phyloP scores from a whole-genome alignment of 2,113 vertebrate species.

The Chloroceryle aenea region DNA sequence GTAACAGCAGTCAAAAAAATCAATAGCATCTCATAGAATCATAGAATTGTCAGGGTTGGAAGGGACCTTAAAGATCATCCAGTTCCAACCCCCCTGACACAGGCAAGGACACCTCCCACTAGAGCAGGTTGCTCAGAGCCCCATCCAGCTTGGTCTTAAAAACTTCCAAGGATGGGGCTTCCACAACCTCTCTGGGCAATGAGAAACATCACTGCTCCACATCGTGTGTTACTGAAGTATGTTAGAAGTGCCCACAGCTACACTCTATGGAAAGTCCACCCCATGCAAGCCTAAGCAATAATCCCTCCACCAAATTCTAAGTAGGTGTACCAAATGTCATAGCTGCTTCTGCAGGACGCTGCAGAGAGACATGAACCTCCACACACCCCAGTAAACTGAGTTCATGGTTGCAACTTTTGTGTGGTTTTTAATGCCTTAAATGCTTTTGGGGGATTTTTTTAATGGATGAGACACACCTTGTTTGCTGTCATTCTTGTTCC shows the following conservation, averaged over 20 bases:
- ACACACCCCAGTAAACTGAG: neutral
- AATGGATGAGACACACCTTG: neutral
- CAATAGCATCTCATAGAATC: neutral
- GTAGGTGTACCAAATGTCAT: neutral
- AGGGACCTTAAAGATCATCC: no score
- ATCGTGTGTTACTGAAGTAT: neutral
- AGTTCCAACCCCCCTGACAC: no score
- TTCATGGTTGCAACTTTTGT: rapidly evolving
- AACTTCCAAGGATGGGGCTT: no score
- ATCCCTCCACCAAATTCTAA: neutral
- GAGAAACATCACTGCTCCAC: neutral
- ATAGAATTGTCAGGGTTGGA: no score
- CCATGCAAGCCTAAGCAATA: neutral
- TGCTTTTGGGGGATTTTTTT: neutral
- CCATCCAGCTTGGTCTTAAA: no score
- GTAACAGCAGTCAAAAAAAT: neutral
- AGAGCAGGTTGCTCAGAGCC: no score
- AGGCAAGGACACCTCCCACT: no score
- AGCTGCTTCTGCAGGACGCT: neutral
- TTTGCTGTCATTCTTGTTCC: neutral
- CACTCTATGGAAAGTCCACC: neutral
- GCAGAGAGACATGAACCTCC: neutral
- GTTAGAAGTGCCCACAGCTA: neutral
- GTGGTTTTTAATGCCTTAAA: neutral
- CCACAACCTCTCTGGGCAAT: no score